Conservation (phyloP, 2,888 invertebrate genomes). For the Danaus chrysippus region DNA sequence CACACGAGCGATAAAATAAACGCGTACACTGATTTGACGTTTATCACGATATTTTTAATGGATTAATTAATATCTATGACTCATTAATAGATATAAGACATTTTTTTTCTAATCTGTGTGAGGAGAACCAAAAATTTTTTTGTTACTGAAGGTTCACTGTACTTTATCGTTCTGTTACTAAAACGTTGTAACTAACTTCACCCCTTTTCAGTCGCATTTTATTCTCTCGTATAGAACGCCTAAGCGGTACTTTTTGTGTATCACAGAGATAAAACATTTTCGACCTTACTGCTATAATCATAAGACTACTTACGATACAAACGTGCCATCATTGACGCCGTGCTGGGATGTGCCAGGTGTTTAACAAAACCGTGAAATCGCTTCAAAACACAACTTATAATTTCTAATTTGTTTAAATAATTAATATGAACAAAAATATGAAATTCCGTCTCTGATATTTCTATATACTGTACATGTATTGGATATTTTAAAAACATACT, state of each 20-base stretch:
- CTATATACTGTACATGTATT: too few species aligned
- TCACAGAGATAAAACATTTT: constrained; percentile 8
- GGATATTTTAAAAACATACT: too few species aligned
- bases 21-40: background rate
- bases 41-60: background rate
- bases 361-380: constrained; percentile 29
- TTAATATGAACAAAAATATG: too few species aligned
- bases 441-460: too few species aligned
- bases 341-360: constrained; percentile 34
- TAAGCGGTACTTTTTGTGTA: constrained; percentile 14
- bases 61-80: background rate
- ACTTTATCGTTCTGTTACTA: background rate
- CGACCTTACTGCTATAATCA: constrained; percentile 13
- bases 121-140: background rate
- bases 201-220: constrained; percentile 4
- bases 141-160: background rate
- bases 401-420: constrained; percentile 12
- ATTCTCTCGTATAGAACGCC: constrained; percentile 14
- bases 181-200: background rate
- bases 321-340: constrained; percentile 13
- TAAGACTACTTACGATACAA: constrained; percentile 10
- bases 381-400: constrained; percentile 27
- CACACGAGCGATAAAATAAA: constrained; percentile 15
- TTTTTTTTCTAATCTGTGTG: background rate
- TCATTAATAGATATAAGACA: background rate